Evolutionary conservation across 2,888 invertebrate species (phyloP).

Genomic region (Sarcophaga rosellei): DNA sequence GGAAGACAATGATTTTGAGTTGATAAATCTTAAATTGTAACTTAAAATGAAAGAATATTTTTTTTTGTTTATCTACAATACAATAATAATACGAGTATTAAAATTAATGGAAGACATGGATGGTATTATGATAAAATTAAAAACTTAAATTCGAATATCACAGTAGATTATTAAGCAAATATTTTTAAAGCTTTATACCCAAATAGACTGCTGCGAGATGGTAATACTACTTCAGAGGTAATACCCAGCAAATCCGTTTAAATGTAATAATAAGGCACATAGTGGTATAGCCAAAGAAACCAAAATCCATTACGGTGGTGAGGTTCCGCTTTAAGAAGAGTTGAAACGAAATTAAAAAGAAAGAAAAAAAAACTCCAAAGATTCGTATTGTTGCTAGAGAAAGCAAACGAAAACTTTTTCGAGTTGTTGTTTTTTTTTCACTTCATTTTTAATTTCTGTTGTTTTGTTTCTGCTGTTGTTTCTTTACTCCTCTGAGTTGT

Average conservation of each 20-base stretch:
- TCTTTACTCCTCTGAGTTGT: slow-evolving; percentile 49
- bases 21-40: slow-evolving; percentile 41
- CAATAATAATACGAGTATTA: not conserved
- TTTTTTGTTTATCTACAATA: not conserved
- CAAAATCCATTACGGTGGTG: not conserved
- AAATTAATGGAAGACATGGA: slow-evolving; percentile 44
- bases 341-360: not conserved
- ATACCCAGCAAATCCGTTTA: slow-evolving; percentile 17
- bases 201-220: not conserved
- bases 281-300: slow-evolving; percentile 39
- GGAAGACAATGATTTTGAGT: slow-evolving; percentile 69
- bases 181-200: slow-evolving; percentile 59
- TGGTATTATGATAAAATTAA: not conserved
- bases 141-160: slow-evolving; percentile 39
- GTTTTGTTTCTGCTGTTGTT: not conserved
- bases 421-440: not conserved
- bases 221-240: not conserved
- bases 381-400: not conserved
- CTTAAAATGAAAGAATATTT: slow-evolving; percentile 23
- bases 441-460: slow-evolving; percentile 1
- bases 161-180: slow-evolving; percentile 37
- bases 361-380: slow-evolving; percentile 9
- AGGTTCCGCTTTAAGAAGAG: slow-evolving; percentile 22
- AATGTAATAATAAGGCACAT: slow-evolving; percentile 50
- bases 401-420: slow-evolving; percentile 26